Evolutionary conservation across 2,113 vertebrate species (phyloP).

Genomic region (Cisticola juncidis): DNA sequence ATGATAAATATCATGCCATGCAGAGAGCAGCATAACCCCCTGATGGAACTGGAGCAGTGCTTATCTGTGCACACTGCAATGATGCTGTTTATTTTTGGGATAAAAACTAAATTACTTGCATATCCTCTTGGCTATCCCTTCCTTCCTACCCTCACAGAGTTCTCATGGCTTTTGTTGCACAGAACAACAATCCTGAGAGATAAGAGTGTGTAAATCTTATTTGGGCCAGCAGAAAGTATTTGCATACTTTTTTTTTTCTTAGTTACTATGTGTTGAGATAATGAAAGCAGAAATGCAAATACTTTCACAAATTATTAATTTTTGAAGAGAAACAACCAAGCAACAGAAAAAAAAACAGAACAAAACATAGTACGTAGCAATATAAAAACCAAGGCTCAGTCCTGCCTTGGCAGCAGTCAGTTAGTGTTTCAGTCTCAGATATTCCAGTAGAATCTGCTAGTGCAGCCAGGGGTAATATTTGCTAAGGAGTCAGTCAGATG

Average conservation of each 20-base stretch:
- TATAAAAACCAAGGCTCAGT: not conserved
- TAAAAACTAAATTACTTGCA: slow-evolving; percentile 34
- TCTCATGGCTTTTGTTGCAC: slow-evolving; percentile 9
- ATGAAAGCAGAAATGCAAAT: not conserved
- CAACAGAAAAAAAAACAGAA: not conserved
- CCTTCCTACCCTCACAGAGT: not conserved
- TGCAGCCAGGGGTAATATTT: slow-evolving; percentile 56
- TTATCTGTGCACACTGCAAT: not conserved
- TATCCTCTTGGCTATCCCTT: slow-evolving; percentile 16
- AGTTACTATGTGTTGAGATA: not conserved
- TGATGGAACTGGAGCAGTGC: not conserved
- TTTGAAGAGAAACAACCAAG: not conserved
- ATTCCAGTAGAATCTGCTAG: not conserved
- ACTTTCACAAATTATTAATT: not conserved
- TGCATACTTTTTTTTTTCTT: not conserved
- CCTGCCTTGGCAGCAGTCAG: slow-evolving; percentile 38
- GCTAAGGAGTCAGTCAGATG: slow-evolving; percentile 46
- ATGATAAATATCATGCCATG: slow-evolving; percentile 20
- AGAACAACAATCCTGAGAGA: not conserved
- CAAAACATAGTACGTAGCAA: not conserved
- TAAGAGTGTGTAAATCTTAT: slow-evolving; percentile 8
- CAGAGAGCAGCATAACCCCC: not conserved
- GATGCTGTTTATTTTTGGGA: slow-evolving; percentile 37
- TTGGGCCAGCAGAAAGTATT: not conserved
- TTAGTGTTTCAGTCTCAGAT: slow-evolving; percentile 23